Percentiles rank a stretch among this genome's conserved stretches.
phyloP scores from a whole-genome alignment of 2,797 vertebrate genomes.

The Brotula barbata region DNA sequence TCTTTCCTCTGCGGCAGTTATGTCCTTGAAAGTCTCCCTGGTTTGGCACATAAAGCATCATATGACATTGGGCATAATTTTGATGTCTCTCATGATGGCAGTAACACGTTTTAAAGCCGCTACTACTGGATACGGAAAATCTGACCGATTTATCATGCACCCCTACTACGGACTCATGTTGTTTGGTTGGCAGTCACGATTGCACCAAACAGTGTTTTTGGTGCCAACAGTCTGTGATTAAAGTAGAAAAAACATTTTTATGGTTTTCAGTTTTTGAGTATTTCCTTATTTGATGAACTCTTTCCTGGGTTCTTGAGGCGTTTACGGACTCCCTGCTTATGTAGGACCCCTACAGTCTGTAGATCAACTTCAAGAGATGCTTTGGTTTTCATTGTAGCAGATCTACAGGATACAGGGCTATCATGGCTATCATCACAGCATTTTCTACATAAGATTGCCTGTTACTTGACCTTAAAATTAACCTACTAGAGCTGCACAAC shows the following conservation, averaged over 20 bases:
- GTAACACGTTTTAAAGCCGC: neutral
- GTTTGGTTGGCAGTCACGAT: slow-evolving; percentile 2
- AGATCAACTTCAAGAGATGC: too few species aligned
- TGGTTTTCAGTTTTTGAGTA: slow-evolving; percentile 10
- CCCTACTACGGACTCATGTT: slow-evolving; percentile 10
- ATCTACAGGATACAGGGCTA: too few species aligned
- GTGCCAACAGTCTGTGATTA: neutral
- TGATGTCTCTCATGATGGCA: neutral
- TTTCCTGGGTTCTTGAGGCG: slow-evolving; percentile 34
- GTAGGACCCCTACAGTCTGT: too few species aligned
- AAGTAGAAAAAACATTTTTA: neutral
- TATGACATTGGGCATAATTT: neutral
- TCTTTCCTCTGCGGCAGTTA: neutral
- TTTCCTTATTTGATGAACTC: neutral
- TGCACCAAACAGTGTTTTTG: neutral
- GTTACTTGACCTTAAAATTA: slow-evolving; percentile 33
- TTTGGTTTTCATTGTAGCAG: too few species aligned
- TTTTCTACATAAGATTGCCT: too few species aligned
- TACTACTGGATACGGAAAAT: neutral
- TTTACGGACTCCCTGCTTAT: too few species aligned
- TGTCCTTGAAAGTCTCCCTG: neutral
- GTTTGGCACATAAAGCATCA: neutral
- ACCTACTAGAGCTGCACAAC: slow-evolving; percentile 42
- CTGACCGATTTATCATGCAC: neutral
- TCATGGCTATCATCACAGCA: slow-evolving; percentile 50